phyloP scores from a whole-genome alignment of 2,113 vertebrate species.

The Rhizomys pruinosus region DNA sequence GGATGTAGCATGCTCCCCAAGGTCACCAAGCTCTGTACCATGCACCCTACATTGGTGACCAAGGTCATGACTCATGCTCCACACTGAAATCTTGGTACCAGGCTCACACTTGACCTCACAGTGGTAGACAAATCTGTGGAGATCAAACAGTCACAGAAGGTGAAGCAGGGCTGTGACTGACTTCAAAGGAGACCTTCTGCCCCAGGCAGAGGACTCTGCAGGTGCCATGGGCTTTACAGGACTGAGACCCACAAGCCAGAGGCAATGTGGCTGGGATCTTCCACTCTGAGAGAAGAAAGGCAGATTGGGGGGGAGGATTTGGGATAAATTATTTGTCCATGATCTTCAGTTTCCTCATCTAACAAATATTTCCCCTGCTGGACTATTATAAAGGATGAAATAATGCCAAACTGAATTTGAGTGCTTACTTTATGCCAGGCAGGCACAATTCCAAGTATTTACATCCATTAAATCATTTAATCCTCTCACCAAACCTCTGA shows the following conservation, averaged over 20 bases:
- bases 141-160: not conserved
- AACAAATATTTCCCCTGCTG: not conserved
- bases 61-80: not conserved
- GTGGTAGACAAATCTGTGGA: not conserved
- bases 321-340: not conserved
- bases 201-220: not conserved
- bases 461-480: slow-evolving; percentile 8
- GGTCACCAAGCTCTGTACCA: not conserved
- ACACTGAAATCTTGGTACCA: not conserved
- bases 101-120: not conserved
- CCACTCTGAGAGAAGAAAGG: not conserved
- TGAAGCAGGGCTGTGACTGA: not conserved
- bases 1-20: not conserved
- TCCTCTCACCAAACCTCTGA: not conserved
- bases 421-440: not conserved
- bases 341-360: slow-evolving; percentile 55
- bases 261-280: not conserved
- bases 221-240: not conserved
- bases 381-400: not conserved
- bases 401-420: not conserved
- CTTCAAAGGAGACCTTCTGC: not conserved
- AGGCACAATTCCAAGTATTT: slow-evolving; percentile 14
- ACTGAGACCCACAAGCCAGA: not conserved
- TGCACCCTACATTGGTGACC: not conserved
- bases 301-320: not conserved